phyloP scores from a whole-genome alignment of 2,113 vertebrate species.

The Junco hyemalis region DNA sequence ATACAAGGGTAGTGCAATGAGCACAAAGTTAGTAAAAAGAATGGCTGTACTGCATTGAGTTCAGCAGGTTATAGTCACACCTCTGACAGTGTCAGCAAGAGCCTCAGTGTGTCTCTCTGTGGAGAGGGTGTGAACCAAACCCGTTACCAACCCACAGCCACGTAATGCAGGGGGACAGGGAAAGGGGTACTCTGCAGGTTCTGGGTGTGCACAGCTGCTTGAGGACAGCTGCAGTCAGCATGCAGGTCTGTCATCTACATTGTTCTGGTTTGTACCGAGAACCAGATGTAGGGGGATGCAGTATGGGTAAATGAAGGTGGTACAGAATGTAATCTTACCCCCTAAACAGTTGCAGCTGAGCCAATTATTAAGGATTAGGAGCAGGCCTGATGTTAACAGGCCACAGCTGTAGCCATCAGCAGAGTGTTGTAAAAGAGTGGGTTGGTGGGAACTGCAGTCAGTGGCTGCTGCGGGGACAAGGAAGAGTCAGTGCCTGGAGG shows the following conservation, averaged over 20 bases:
- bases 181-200: not conserved
- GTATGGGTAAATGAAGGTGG: too few species aligned
- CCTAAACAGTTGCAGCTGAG: too few species aligned
- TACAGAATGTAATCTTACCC: too few species aligned
- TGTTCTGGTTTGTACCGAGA: not conserved
- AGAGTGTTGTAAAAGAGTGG: too few species aligned
- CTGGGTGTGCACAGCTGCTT: not conserved
- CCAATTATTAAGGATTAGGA: too few species aligned
- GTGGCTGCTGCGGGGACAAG: too few species aligned
- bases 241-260: not conserved
- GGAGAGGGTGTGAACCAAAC: not conserved
- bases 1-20: not conserved
- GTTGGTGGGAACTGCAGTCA: too few species aligned
- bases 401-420: too few species aligned
- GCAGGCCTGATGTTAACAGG: too few species aligned
- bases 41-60: not conserved
- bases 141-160: not conserved
- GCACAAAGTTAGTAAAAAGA: not conserved
- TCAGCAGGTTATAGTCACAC: not conserved
- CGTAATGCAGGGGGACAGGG: fast-evolving
- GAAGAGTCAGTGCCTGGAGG: too few species aligned
- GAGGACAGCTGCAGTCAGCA: not conserved
- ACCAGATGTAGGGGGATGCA: not conserved
- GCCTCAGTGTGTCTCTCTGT: not conserved
- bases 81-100: not conserved